phyloP scores from a whole-genome alignment of 2,113 vertebrate species.

The Phalacrocorax pelagicus region DNA sequence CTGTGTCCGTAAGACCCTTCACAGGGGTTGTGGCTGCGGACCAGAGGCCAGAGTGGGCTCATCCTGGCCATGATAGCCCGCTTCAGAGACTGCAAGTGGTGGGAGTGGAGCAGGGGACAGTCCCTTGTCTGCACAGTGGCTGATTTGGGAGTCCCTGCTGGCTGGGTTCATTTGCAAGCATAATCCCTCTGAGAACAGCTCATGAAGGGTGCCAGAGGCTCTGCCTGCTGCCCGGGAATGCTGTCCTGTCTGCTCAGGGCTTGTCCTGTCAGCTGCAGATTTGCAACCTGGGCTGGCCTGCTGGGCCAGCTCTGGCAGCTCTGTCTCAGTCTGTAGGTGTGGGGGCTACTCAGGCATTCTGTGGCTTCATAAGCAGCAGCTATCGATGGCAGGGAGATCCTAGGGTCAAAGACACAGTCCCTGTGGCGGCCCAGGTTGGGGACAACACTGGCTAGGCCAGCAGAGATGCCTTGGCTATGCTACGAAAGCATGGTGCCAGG shows the following conservation, averaged over 20 bases:
- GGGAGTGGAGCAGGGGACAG: background rate
- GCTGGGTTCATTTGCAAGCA: background rate
- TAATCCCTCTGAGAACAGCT: background rate
- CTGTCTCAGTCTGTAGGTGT: background rate
- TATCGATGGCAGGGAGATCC: background rate
- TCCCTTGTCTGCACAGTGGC: background rate
- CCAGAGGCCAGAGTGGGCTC: background rate
- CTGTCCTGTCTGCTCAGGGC: background rate
- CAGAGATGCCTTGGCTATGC: background rate
- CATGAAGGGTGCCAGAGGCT: slow-evolving; percentile 2
- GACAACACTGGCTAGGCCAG: background rate
- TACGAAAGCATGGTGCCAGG: background rate
- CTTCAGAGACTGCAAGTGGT: background rate
- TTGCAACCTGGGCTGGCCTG: slow-evolving; percentile 40
- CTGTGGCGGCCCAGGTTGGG: background rate
- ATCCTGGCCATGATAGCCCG: background rate
- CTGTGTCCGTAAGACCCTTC: background rate
- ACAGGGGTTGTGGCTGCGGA: background rate
- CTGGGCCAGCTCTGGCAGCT: slow-evolving; percentile 31
- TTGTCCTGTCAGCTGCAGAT: slow-evolving; percentile 33
- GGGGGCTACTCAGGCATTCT: background rate
- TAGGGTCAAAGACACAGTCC: background rate
- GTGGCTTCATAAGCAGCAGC: background rate
- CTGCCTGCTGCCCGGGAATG: background rate
- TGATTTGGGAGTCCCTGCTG: background rate